Conservation (phyloP, 2,797 vertebrate genomes). For the Allobates femoralis region DNA sequence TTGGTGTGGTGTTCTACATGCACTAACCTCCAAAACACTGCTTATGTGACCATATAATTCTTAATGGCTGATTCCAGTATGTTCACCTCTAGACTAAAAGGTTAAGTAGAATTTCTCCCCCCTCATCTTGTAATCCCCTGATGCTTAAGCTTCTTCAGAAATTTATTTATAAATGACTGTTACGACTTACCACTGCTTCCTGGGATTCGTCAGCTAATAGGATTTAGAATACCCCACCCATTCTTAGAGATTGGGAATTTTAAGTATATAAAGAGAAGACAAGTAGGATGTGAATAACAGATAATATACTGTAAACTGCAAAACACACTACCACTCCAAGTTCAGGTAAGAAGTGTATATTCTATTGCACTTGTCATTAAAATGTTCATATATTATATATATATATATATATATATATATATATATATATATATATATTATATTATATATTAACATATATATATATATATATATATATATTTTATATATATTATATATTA, state of each 20-base stretch:
- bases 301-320: not conserved
- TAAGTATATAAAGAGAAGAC: constrained; percentile 44
- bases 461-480: too few relatives aligned
- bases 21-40: not conserved
- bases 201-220: constrained; percentile 50
- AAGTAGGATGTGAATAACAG: not conserved
- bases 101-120: constrained; percentile 42
- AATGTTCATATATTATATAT: too few relatives aligned
- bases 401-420: too few relatives aligned
- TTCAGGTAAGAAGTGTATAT: constrained; percentile 12
- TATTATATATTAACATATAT: too few relatives aligned
- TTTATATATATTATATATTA: too few relatives aligned
- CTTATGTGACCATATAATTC: not conserved
- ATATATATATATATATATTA: too few relatives aligned
- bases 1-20: not conserved
- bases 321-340: not conserved
- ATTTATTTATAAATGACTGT: constrained; percentile 49
- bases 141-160: constrained; percentile 56
- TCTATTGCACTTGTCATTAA: not conserved
- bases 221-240: constrained; percentile 40
- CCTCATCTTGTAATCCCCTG: constrained; percentile 52
- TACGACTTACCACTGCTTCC: constrained; percentile 18
- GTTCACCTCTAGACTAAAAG: constrained; percentile 39
- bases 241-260: not conserved
- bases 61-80: constrained; percentile 34